phyloP scores from a whole-genome alignment of 2,888 invertebrate genomes.

The Agrenia bidenticulata region DNA sequence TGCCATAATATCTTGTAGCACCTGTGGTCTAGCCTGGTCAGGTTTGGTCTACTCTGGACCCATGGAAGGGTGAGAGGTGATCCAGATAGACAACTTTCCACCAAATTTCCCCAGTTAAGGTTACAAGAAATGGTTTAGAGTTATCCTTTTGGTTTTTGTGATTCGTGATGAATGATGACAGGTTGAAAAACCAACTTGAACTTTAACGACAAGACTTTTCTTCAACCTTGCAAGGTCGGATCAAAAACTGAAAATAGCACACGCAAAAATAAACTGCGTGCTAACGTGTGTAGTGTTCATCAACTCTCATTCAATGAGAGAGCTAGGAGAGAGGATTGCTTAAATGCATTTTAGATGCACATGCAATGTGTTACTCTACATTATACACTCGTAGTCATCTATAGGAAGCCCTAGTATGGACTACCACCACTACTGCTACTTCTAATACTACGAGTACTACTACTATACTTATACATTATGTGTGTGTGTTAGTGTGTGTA shows the following conservation, averaged over 20 bases:
- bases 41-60: too few species aligned
- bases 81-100: too few species aligned
- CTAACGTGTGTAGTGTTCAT: constrained; percentile 34
- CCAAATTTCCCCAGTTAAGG: too few species aligned
- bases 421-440: constrained; percentile 3
- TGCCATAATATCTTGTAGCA: too few species aligned
- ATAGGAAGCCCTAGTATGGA: too few species aligned
- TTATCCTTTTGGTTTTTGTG: not conserved
- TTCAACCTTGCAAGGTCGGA: constrained; percentile 33
- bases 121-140: too few species aligned
- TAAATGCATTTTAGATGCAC: constrained; percentile 40
- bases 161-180: constrained; percentile 22
- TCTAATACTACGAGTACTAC: too few species aligned
- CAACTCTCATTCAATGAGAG: constrained; percentile 25
- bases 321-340: constrained; percentile 36
- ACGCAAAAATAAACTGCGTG: constrained; percentile 39
- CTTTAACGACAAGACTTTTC: constrained; percentile 28
- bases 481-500: constrained; percentile 20
- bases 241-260: constrained; percentile 37
- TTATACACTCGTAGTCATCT: too few species aligned
- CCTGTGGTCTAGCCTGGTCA: too few species aligned
- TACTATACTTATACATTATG: not conserved
- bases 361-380: constrained; percentile 24
- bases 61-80: too few species aligned
- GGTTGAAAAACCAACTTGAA: constrained; percentile 12